A percentile compares a stretch with the other conserved stretches of the same genome.
Evolutionary conservation across 1,140 invertebrate species (phyloP).

Genomic region (Bombus breviceps): DNA sequence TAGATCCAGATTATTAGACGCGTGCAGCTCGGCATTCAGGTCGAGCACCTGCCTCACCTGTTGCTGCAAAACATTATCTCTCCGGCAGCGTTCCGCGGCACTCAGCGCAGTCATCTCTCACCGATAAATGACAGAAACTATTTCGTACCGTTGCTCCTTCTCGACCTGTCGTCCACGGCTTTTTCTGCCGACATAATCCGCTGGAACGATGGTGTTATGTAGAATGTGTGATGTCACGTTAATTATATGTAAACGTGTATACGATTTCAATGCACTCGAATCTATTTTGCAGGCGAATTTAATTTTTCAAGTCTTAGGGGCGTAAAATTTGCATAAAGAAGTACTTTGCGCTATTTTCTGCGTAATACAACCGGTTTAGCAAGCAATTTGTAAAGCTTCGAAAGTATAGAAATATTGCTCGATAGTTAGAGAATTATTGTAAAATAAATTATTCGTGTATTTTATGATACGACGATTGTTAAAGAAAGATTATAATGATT

Average conservation of each 20-base stretch:
- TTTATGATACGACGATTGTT: too few relatives aligned
- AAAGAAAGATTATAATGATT: too few relatives aligned
- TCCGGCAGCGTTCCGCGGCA: conserved; percentile 68
- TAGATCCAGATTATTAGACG: conserved; percentile 81
- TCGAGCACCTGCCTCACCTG: conserved; percentile 83
- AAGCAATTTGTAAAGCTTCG: too few relatives aligned
- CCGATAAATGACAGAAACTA: conserved; percentile 79
- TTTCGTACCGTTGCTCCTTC: conserved; percentile 64
- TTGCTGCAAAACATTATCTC: conserved; percentile 83
- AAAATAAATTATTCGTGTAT: too few relatives aligned
- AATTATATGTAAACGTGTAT: background rate
- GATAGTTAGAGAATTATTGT: too few relatives aligned
- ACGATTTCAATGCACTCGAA: background rate
- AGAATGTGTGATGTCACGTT: conserved; percentile 5
- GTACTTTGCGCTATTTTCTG: background rate
- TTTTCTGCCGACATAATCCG: conserved; percentile 51
- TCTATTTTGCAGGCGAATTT: background rate
- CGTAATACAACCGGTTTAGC: background rate
- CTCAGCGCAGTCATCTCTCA: conserved; percentile 75
- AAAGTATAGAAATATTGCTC: too few relatives aligned
- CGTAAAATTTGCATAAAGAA: background rate
- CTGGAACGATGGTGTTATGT: conserved; percentile 26
- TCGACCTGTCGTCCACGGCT: conserved; percentile 24
- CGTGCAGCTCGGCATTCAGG: conserved; percentile 80
- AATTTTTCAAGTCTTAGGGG: too few relatives aligned